Evolutionary conservation across 2,888 invertebrate genomes (phyloP).

Genomic region (Erebia palarica): DNA sequence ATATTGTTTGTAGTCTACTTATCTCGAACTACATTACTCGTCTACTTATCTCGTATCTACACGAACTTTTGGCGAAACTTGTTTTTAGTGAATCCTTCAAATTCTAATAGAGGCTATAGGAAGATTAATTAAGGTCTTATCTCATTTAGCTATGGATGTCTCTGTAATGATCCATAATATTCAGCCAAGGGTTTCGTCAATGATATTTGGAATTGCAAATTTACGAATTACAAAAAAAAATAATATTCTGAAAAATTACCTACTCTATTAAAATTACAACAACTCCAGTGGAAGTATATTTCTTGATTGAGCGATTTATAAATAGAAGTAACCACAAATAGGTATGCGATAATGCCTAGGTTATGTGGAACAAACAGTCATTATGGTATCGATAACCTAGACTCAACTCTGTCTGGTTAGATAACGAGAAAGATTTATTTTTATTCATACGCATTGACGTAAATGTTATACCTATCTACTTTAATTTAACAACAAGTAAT

Average conservation of each 20-base stretch:
- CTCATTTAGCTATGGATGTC: no score
- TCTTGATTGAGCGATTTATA: neutral
- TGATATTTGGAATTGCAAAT: no score
- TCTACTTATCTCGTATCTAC: neutral
- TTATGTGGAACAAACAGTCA: conserved; percentile 9
- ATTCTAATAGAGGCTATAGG: no score
- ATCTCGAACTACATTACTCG: no score
- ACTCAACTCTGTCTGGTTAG: conserved; percentile 19
- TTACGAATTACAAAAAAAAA: no score
- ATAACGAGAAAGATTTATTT: conserved; percentile 6
- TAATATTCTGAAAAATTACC: no score
- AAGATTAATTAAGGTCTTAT: no score
- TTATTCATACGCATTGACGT: conserved; percentile 14
- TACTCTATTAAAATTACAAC: neutral
- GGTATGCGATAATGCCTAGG: conserved; percentile 6
- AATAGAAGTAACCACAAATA: conserved; percentile 1
- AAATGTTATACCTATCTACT: conserved; percentile 13
- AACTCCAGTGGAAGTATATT: neutral
- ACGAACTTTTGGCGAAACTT: neutral
- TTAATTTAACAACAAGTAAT: neutral
- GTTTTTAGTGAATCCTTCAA: no score
- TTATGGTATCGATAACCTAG: conserved; percentile 28
- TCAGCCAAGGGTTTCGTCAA: no score
- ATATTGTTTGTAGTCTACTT: neutral
- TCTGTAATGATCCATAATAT: no score